Base-by-base conservation (phyloP, 2,888 invertebrate species). In the Oscheius sp. region DNA sequence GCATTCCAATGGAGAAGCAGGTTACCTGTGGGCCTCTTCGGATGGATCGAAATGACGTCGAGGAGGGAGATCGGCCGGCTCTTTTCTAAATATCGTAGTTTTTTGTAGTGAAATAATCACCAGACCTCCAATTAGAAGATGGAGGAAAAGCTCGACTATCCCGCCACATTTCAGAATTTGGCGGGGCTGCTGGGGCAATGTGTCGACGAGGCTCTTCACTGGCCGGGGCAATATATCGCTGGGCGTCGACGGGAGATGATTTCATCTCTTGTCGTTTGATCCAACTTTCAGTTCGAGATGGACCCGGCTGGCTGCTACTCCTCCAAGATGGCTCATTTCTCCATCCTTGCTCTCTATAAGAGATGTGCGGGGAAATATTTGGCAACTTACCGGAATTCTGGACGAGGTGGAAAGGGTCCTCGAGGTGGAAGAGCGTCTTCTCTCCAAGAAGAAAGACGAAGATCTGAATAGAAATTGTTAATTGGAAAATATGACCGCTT, bases 291-390 rank as follows among this genome's bases (percentile, higher is more conserved):
- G 29, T 29, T 12, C 58, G 27, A 13, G 16, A 49, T 49, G 49
- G 13, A 58, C 25, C 2, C 16, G 56, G 23, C 27, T 21, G 56
- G 21, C 29, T 27, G 12, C 18, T 23, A 2, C 12, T 25, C 27
- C 58, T 58, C 58, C 58, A 58, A 1, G 58, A 1, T 1, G 58
- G 35, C 35, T 58, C 58, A 3, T 58, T 35, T 27, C 58, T 58
- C 58, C 58, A 58, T 9, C 58, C 58, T 1, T 23, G 35, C 35
- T 35, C 35, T 9, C 35, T 35, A 35, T 35, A 35, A 35, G 9
- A 35, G 35, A 35, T 9, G 35, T 3, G n/a, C n/a, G n/a, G n/a
- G n/a, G n/a, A n/a, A n/a, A n/a, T n/a, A n/a, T n/a, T n/a, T n/a
- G n/a, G n/a, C n/a, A 53, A 53, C 23, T 53, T 16, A 53, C 58